Percentiles rank a stretch among this genome's conserved stretches.
phyloP scores from a whole-genome alignment of 2,113 vertebrate species.

The Scatophagus argus region DNA sequence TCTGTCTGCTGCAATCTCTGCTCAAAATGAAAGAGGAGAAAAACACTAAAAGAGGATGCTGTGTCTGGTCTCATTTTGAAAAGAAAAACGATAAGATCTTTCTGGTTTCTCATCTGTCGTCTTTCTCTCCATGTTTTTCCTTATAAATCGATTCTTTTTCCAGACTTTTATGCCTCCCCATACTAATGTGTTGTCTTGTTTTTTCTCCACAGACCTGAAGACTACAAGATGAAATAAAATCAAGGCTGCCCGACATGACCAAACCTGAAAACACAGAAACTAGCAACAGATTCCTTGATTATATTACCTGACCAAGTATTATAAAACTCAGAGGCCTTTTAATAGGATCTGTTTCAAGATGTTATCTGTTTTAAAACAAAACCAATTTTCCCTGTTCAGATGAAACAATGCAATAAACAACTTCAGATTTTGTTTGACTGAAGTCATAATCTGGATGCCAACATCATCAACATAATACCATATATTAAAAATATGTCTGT shows the following conservation, averaged over 20 bases:
- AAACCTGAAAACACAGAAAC: background rate
- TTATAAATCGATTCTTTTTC: conserved; percentile 25
- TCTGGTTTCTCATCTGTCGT: conserved; percentile 38
- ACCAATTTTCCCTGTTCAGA: conserved; percentile 7
- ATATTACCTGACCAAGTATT: background rate
- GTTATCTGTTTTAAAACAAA: background rate
- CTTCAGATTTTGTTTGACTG: background rate
- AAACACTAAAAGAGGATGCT: conserved; percentile 18
- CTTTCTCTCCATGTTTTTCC: conserved; percentile 33
- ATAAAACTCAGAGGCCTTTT: background rate
- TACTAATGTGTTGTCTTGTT: conserved; percentile 51
- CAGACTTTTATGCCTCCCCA: conserved; percentile 11
- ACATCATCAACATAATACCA: conserved; percentile 3
- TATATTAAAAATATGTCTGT: background rate
- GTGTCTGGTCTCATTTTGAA: conserved; percentile 56
- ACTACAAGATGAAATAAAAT: conserved; percentile 84
- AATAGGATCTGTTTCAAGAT: background rate
- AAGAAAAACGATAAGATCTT: conserved; percentile 47
- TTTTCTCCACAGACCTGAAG: conserved; percentile 79
- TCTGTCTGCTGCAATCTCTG: conserved; percentile 56
- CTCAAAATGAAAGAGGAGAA: conserved; percentile 55
- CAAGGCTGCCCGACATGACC: conserved; percentile 13
- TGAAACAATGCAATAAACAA: background rate
- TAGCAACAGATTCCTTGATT: conserved; percentile 5
- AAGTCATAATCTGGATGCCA: background rate